Evolutionary conservation across 2,113 vertebrate genomes (phyloP), one percentile per base, ranked within the genome.

Genomic region (Silurus meridionalis): DNA sequence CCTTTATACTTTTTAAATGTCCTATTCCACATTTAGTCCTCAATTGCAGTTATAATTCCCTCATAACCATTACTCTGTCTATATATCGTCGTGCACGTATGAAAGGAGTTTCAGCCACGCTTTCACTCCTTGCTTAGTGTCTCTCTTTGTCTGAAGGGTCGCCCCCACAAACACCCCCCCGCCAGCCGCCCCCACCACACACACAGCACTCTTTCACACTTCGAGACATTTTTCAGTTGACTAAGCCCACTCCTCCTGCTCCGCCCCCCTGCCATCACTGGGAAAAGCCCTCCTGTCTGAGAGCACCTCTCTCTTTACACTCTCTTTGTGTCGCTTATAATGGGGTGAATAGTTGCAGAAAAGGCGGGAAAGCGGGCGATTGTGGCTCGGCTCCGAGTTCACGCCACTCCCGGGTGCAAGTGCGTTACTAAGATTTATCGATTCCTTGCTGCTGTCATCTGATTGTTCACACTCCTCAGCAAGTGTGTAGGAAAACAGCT

Each of bases 271-370:
- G 21, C 80, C 66, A 74, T 71, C 85, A 67, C 37, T 58, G 86
- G 58, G 87, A 82, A 81, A 91, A 74, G 57, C 74, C 80, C 2
- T 48, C 69, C 80, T 77, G 23, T 89, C 89, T 90, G 88, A 86
- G 72, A 88, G 90, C 74, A 46, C 83, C 88, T 89, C 87, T 82
- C 66, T 84, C 64, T 86, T 58, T 46, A 71, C 58, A 78, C 6
- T 48, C 21, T 46, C 66, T 77, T 83, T 90, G 60, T 91, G 25
- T 21, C 37, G 5, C 8, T 55, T 10, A 90, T 84, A 83, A 88
- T 58, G 23, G 81, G 84, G 78, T 61, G 77, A 87, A 80, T 86
- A 71, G 63, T 25, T n/a, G 50, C 61, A 57, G 84, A 87, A 89
- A 88, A 87, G 74, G 87, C 84, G 82, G 25, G 82, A 90, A 90